Evolutionary conservation across 2,888 invertebrate species (phyloP), one percentile per base, ranked within the genome.

Genomic region (Tanypteryx hageni): DNA sequence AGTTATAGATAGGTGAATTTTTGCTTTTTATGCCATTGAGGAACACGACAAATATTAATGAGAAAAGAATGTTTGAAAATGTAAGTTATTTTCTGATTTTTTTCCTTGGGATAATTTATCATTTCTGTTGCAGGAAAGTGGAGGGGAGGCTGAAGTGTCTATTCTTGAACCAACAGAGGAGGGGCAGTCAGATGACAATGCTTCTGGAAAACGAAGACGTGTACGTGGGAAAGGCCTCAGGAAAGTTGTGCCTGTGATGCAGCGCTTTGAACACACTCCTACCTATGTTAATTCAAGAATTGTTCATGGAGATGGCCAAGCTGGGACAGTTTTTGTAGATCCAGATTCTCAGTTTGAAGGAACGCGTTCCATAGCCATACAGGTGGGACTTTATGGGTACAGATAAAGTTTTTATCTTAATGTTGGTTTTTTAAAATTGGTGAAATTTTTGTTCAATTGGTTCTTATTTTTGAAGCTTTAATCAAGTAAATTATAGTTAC

Each of bases 331-430:
- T 10, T 89, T 89, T 64, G 89, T 89, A 31, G 89, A 89, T n/a
- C 44, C 64, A 16, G 64, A 64, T 44, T 18, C 64, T 5, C 89
- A 64, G 18, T 64, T n/a, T 4, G 89, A 89, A 10, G 89, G 64
- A 61, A 89, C 89, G 13, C 61, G 68, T n/a, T 89, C 89, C 44
- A 89, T 89, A n/a, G 89, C 89, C 16, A 89, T 89, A 44, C 89
- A 89, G 31, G 89, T 89, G 44, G 64, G 89, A 68, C 18, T 56
- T 11, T 59, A 61, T 16, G 16, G 13, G n/a, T 86, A 27, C 59
- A 22, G 16, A 0, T 44, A 44, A 1, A 44, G 44, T 44, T n/a
- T n/a, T n/a, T n/a, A n/a, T n/a, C 44, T 44, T 44, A 44, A 44
- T 3, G 44, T 44, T 44, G 44, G 44, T 44, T 1, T 5, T 3